Evolutionary conservation across 2,113 vertebrate genomes (phyloP), one percentile per base, ranked within the genome.

Genomic region (Hemiprocne comata): DNA sequence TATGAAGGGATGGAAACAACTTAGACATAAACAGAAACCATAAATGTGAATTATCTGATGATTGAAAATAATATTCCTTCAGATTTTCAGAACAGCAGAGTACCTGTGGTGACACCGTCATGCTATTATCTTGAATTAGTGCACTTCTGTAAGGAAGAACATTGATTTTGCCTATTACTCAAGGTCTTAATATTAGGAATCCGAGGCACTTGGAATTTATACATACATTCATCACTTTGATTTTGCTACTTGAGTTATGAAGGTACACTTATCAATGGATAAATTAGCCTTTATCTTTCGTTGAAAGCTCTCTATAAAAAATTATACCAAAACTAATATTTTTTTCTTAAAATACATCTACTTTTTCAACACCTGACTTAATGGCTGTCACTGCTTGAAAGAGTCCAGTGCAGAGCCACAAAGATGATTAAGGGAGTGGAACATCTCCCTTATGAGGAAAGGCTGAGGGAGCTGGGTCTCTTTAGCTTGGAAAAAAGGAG

Each of bases 211-310:
- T 55, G 33, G 23, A 85, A 79, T 82, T 87, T 50, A 34, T 58
- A 53, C 26, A 77, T 36, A 33, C 34, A 74, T 87, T 90, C 33
- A 85, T 65, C 50, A 64, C 36, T 76, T 84, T 67, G 48, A 79
- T 89, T 89, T 89, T 95, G 9, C 28, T 85, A 31, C n/a, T 79
- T 89, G 40, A 82, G n/a, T 61, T 66, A 76, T 57, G 74, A 91
- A 87, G 36, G 34, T 40, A 76, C 57, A 58, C n/a, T 93, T 58
- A 69, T 19, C 44, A 82, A 46, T 58, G 38, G 66, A 82, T 58
- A 89, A 89, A 46, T 79, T 57, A 69, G 10, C 6, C 13, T 57
- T 81, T 75, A 40, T 75, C 34, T 82, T 73, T 79, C 65, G 17
- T 55, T 87, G 74, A 66, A 82, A 85, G 40, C 6, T 73, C 50